Evolutionary conservation across 1,140 invertebrate species (phyloP).

Genomic region (Drosophila tani): DNA sequence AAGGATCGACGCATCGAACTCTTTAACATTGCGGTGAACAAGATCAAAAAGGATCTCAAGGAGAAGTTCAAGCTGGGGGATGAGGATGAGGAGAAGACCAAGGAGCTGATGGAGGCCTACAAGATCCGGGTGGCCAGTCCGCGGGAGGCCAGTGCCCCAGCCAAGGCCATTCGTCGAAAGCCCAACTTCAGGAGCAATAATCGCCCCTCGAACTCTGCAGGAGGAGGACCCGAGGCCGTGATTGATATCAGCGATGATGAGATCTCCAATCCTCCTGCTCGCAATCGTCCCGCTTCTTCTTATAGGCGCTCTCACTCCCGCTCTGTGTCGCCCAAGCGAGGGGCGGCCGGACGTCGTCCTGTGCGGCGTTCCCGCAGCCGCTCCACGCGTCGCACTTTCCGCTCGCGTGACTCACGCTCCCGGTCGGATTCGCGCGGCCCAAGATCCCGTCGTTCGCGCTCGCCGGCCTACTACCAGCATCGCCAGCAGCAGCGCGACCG

Average conservation of each 20-base stretch:
- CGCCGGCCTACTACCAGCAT: constrained; percentile 24
- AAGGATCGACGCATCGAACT: constrained; percentile 91
- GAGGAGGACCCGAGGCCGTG: constrained; percentile 29
- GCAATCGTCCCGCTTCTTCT: constrained; percentile 12
- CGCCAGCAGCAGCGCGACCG: constrained; percentile 21
- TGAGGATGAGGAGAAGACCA: constrained; percentile 77
- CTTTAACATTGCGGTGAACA: constrained; percentile 86
- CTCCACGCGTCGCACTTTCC: constrained; percentile 48
- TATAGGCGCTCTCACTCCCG: constrained; percentile 41
- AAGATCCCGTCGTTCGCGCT: constrained; percentile 22
- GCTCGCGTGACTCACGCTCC: constrained; percentile 53
- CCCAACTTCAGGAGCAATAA: constrained; percentile 46
- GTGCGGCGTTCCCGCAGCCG: constrained; percentile 45
- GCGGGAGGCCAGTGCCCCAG: neutral
- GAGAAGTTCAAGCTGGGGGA: constrained; percentile 86
- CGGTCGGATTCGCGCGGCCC: constrained; percentile 32
- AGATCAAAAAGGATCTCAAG: constrained; percentile 86
- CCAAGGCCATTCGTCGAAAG: constrained; percentile 38
- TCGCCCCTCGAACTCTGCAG: neutral
- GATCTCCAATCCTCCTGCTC: constrained; percentile 13
- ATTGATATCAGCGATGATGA: constrained; percentile 84
- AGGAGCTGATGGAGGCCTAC: constrained; percentile 76
- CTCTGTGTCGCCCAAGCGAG: constrained; percentile 38
- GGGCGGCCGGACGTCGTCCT: constrained; percentile 18
- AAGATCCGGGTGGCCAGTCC: constrained; percentile 65